Percentiles rank a stretch among this genome's conserved stretches.
phyloP scores from a whole-genome alignment of 37 sponge, comb jelly and placozoan species.

The Eunapius fragilis region DNA sequence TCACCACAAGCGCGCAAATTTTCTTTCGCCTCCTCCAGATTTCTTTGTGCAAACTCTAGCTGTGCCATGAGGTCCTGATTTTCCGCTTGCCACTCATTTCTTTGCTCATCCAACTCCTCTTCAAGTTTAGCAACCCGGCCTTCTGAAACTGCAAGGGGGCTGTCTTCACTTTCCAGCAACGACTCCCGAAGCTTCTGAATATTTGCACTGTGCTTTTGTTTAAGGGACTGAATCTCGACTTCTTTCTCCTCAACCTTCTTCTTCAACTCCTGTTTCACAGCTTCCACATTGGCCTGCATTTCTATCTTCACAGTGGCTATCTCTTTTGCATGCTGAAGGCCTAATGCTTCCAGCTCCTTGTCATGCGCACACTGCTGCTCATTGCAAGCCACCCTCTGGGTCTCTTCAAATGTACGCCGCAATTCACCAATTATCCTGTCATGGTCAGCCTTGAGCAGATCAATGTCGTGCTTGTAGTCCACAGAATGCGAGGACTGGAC shows the following conservation, averaged over 20 bases:
- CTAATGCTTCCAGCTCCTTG: slow-evolving; percentile 11
- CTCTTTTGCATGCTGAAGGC: slow-evolving; percentile 19
- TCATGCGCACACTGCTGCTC: slow-evolving; percentile 16
- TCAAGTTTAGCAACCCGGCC: background rate
- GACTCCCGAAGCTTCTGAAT: slow-evolving; percentile 5
- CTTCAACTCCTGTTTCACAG: background rate
- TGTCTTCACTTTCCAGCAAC: slow-evolving; percentile 10
- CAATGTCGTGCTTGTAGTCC: background rate
- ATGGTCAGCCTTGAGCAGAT: background rate
- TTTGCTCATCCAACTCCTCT: background rate
- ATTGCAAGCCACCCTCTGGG: background rate
- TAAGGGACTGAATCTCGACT: background rate
- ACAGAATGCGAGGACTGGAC: background rate
- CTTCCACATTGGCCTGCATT: slow-evolving; percentile 2
- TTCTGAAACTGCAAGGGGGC: slow-evolving; percentile 11
- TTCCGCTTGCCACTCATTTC: slow-evolving; percentile 15
- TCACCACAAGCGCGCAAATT: background rate
- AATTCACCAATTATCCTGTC: slow-evolving; percentile 13
- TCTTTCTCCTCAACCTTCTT: background rate
- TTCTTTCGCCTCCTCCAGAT: slow-evolving; percentile 19
- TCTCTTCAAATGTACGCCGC: background rate
- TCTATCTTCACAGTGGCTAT: background rate
- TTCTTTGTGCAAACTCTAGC: slow-evolving; percentile 40
- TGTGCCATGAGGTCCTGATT: slow-evolving; percentile 51
- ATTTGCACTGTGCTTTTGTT: slow-evolving; percentile 1